A percentile compares a stretch with the other conserved stretches of the same genome.
Conservation (phyloP, 2,113 vertebrate genomes). For the Trogon surrucura region DNA sequence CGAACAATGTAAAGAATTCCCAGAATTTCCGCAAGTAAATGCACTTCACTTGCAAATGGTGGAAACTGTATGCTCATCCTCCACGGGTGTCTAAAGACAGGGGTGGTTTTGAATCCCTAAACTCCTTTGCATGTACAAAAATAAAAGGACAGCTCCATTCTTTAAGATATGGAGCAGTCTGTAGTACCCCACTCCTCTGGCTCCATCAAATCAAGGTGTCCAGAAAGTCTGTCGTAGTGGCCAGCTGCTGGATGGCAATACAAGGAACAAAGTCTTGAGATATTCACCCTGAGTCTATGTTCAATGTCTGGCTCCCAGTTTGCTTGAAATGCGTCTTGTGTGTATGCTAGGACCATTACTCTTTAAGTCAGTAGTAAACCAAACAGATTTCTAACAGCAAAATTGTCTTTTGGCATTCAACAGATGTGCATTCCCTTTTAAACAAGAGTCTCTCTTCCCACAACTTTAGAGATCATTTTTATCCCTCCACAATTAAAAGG, state of each 20-base stretch:
- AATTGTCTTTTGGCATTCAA: background rate
- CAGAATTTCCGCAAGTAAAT: background rate
- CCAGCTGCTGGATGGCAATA: fast-evolving
- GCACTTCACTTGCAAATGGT: background rate
- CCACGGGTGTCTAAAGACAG: background rate
- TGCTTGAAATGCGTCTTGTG: background rate
- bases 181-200: background rate
- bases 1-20: background rate
- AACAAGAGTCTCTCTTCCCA: background rate
- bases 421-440: background rate
- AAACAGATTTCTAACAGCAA: background rate
- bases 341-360: background rate
- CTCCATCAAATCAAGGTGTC: background rate
- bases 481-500: background rate
- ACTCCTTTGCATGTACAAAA: background rate
- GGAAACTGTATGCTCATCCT: background rate
- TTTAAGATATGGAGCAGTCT: background rate
- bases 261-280: background rate
- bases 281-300: fast-evolving
- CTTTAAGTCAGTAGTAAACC: background rate
- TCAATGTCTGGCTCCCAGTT: background rate
- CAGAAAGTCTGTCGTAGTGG: background rate
- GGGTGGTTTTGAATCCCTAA: background rate
- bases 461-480: background rate
- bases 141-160: background rate